Evolutionary conservation across 2,888 invertebrate species (phyloP).

Genomic region (Nysson spinosus): DNA sequence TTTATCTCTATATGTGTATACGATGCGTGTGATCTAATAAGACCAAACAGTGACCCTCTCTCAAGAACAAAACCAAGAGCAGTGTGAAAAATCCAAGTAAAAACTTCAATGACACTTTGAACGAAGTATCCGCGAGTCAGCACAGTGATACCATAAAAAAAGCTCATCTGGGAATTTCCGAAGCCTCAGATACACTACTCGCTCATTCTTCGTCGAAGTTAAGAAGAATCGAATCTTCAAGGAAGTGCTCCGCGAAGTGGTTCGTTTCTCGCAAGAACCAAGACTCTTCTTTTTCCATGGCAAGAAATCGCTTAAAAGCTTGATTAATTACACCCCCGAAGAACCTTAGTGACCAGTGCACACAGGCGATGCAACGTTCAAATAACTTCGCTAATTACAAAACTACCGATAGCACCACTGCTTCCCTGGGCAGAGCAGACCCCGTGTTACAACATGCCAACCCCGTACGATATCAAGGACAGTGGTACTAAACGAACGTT

Average conservation of each 20-base stretch:
- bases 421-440: constrained; percentile 16
- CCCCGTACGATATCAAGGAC: constrained; percentile 11
- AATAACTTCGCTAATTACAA: constrained; percentile 2
- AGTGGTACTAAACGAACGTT: not conserved
- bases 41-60: not conserved
- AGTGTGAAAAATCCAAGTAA: not conserved
- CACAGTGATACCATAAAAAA: not conserved
- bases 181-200: not conserved
- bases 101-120: too few relatives aligned
- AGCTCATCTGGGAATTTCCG: not conserved
- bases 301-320: constrained; percentile 27
- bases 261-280: not conserved
- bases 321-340: constrained; percentile 31
- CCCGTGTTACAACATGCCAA: not conserved
- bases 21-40: not conserved
- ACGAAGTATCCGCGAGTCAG: not conserved
- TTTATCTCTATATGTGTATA: too few relatives aligned
- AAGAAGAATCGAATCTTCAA: not conserved
- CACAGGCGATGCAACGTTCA: constrained; percentile 32
- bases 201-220: not conserved
- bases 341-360: constrained; percentile 21
- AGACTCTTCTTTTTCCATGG: not conserved
- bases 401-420: constrained; percentile 9
- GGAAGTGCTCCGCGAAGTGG: constrained; percentile 1
- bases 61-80: not conserved